These are phyloP conservation scores for Acromyrmex charruanus DNA, from an alignment of 1,140 invertebrate species.

Conservation along the genomic window DNA sequence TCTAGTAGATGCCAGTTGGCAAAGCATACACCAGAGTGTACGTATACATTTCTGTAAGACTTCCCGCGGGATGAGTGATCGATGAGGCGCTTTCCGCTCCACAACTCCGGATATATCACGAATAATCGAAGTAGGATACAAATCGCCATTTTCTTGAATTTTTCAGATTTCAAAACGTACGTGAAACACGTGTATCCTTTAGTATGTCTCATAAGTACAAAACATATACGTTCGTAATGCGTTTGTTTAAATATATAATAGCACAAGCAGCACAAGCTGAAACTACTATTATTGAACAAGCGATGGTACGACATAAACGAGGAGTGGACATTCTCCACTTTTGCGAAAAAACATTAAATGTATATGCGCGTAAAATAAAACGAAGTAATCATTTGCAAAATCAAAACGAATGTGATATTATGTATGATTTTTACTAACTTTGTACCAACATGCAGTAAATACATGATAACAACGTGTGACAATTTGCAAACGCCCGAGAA, in stretches of 20 bases:
- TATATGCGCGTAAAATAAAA: too few relatives aligned
- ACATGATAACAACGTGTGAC: neutral
- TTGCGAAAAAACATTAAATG: neutral
- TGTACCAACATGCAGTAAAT: neutral
- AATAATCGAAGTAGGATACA: constrained; percentile 42
- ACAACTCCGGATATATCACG: constrained; percentile 16
- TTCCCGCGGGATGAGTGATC: constrained; percentile 65
- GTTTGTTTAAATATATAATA: neutral
- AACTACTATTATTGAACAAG: neutral
- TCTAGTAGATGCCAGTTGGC: constrained; percentile 32
- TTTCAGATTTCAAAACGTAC: constrained; percentile 18
- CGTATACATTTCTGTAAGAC: constrained; percentile 62
- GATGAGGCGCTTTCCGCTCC: constrained; percentile 48
- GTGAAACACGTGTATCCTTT: neutral
- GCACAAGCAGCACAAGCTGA: neutral
- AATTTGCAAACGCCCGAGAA: neutral
- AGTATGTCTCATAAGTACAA: neutral
- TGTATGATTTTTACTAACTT: constrained; percentile 24
- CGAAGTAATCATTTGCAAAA: neutral
- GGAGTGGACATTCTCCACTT: constrained; percentile 3
- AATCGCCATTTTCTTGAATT: neutral
- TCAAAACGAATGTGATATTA: neutral
- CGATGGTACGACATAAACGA: neutral
- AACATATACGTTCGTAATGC: neutral
- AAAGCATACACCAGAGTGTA: constrained; percentile 28